Base-by-base conservation (phyloP, 2,888 invertebrate genomes). In the Allygus modestus region DNA sequence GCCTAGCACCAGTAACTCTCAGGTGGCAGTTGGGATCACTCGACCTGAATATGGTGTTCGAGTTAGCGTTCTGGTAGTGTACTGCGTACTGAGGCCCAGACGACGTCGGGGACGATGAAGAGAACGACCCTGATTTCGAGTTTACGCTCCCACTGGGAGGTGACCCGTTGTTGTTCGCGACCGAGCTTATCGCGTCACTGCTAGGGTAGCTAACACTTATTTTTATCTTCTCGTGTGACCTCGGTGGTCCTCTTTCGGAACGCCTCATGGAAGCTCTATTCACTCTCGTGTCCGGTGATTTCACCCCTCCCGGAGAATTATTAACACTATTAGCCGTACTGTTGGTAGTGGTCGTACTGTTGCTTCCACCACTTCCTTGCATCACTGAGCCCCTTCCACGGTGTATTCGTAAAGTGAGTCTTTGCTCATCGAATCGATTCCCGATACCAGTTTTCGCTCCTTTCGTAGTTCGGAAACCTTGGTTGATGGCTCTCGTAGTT, bases 401-500 rank as follows among this genome's bases (percentile, higher is more conserved):
- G 90, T 98, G 98, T 88, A 98, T 97, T 87, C 98, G 93, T 85
- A 98, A 91, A 0, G 98, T 98, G 51, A 98, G 92, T n/a, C 97
- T 94, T 90, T 97, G 97, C 90, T 97, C 97, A 88, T 97, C 96
- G 89, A 97, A 97, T 33, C 97, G 94, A 88, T 92, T 94, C 37
- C 95, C 95, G 81, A 94, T 91, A 11, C 65, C 65, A 26, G 86
- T 84, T 31, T 87, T 85, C 5, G 87, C 85, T 92, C 96, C 95
- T 92, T 96, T 97, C 84, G 97, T 97, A 84, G 97, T 97, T 88
- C 96, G 93, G 90, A 97, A 97, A 86, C 97, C 97, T 90, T 96
- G 97, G 91, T 97, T 97, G 89, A 97, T 97, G 85, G 97, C 97
- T 88, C 95, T 94, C n/a, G 97, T 97, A 31, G 97, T 97, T 87